Base-by-base conservation (phyloP, 2,888 invertebrate species). In the Caenorhabditis plicata region DNA sequence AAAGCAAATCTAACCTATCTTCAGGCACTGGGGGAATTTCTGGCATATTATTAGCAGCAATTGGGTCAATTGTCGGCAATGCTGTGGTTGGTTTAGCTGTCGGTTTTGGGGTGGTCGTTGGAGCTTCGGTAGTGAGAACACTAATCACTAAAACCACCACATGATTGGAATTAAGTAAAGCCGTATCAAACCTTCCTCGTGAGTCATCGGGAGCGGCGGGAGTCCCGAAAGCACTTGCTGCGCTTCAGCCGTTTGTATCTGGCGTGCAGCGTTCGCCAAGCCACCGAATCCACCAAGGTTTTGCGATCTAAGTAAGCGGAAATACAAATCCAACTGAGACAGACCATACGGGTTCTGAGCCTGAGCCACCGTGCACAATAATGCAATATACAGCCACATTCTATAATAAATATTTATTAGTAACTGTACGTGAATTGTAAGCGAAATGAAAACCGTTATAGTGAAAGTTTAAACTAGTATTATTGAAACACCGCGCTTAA, bases 181-280 rank as follows among this genome's bases (percentile, higher is more conserved):
- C 40, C 32, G 8, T 27, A 3, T 9, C 41, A 17, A 17, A 58
- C 61, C 51, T 51, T 64, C 57, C 40, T 64, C 64, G 40, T 64
- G 57, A 36, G 64, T 64, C 57, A 54, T 52, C 11, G 64, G 64
- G 20, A 64, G 47, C 13, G 64, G 64, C 36, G 64, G 64, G 8
- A 64, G 29, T 11, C 58, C 64, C 2, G 49, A 45, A 0, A 63
- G 29, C n/a, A 61, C 43, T 17, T 51, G 47, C 40, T 61, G 61
- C 20, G 50, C 47, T 19, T 61, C 54, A 11, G 50, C 47, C 4
- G 42, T 45, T 20, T 39, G 31, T 17, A 61, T 35, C 29, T 39
- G 29, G 19, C 35, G 40, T n/a, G 46, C 54, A 5, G 42, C 50
- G 22, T 54, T 50, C 8, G 27, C 47, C 8, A 61, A 23, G 9